These are phyloP conservation scores for Elysia crispata DNA, from an alignment of 2,888 invertebrate genomes.

Conservation along the genomic window DNA sequence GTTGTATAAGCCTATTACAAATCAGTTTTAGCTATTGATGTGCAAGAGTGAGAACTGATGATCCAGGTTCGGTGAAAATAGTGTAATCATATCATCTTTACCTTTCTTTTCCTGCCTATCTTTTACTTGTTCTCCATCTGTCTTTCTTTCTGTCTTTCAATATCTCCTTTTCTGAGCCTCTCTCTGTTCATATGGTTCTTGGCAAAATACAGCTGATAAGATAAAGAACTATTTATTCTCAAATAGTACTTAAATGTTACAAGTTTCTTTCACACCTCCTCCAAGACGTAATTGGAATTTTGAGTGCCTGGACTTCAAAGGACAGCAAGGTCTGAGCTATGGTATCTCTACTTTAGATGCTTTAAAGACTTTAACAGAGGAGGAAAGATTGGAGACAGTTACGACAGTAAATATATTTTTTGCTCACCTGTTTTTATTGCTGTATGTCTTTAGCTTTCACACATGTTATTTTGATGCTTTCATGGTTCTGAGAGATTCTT, in stretches of 20 bases:
- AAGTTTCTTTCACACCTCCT: conserved; percentile 15
- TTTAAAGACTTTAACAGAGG: conserved; percentile 14
- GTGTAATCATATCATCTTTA: too few species aligned
- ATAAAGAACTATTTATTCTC: background rate
- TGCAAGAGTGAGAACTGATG: too few species aligned
- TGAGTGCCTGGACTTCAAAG: conserved; percentile 50
- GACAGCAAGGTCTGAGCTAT: conserved; percentile 48
- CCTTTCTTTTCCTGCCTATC: too few species aligned
- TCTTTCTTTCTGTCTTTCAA: too few species aligned
- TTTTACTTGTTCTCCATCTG: too few species aligned
- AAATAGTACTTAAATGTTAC: background rate
- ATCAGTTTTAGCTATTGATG: too few species aligned
- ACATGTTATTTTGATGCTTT: too few species aligned
- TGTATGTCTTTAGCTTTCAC: too few species aligned
- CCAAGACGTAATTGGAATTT: conserved; percentile 48
- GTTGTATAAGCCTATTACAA: too few species aligned
- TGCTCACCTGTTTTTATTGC: too few species aligned
- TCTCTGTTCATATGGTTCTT: background rate
- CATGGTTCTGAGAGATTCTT: too few species aligned
- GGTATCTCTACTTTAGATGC: conserved; percentile 23
- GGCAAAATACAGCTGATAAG: background rate
- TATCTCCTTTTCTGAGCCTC: background rate
- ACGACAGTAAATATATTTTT: conserved; percentile 20
- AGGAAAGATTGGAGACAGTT: conserved; percentile 20
- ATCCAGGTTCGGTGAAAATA: too few species aligned